A percentile compares a stretch with the other conserved stretches of the same genome.
Conservation (phyloP, 2,797 vertebrate genomes). For the Austrolebias charrua region DNA sequence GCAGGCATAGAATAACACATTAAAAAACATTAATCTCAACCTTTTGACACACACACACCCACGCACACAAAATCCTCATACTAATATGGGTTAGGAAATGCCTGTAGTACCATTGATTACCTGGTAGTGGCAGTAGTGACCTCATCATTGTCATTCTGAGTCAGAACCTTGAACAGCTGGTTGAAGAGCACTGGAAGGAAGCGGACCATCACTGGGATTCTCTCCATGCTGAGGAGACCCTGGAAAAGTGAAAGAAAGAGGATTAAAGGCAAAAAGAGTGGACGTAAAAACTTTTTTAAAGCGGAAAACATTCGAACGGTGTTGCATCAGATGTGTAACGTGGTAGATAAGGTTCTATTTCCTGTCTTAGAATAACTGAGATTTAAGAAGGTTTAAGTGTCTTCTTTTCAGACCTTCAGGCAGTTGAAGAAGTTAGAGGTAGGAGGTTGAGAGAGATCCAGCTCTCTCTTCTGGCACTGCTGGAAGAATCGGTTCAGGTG, state of each 20-base stretch:
- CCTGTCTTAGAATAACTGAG: constrained; percentile 13
- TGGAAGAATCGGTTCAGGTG: constrained; percentile 94
- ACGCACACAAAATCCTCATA: neutral
- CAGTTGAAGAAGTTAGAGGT: constrained; percentile 90
- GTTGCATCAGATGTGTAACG: constrained; percentile 19
- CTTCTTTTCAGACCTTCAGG: constrained; percentile 85
- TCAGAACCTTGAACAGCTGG: constrained; percentile 94
- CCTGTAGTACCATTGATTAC: constrained; percentile 72
- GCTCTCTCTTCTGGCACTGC: constrained; percentile 96
- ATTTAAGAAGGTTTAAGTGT: constrained; percentile 1
- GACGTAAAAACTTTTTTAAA: constrained; percentile 14
- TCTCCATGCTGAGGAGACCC: constrained; percentile 95
- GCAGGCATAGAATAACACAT: constrained; percentile 41
- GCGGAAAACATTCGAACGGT: constrained; percentile 1
- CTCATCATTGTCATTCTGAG: constrained; percentile 90
- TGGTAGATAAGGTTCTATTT: neutral
- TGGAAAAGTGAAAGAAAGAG: constrained; percentile 55
- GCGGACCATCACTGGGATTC: constrained; percentile 90
- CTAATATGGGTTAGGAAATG: neutral
- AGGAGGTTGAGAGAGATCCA: constrained; percentile 87
- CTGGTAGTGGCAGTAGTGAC: constrained; percentile 89
- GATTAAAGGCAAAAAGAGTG: neutral
- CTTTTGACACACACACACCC: constrained; percentile 1
- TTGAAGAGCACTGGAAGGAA: constrained; percentile 96
- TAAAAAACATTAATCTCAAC: constrained; percentile 3